phyloP scores from a whole-genome alignment of 2,888 invertebrate species.

The Euplexia lucipara region DNA sequence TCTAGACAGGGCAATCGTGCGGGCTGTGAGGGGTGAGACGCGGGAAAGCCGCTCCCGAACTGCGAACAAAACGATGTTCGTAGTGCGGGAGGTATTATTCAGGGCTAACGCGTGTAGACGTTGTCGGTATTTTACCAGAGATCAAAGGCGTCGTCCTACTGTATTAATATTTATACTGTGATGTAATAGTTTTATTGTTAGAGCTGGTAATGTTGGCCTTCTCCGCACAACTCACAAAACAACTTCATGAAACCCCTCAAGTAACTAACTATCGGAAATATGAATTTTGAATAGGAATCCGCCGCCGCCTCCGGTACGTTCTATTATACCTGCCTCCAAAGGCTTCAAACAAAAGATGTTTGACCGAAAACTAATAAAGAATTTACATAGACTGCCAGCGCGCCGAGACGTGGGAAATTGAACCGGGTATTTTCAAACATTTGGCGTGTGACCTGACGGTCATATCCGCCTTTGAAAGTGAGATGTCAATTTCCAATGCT shows the following conservation, averaged over 20 bases:
- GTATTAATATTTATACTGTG: no score
- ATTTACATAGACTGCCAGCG: slow-evolving; percentile 1
- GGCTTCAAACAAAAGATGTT: slow-evolving; percentile 26
- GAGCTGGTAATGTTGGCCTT: not conserved
- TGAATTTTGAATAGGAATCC: not conserved
- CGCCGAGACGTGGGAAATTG: slow-evolving; percentile 8
- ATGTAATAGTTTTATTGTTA: not conserved
- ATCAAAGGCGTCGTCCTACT: no score
- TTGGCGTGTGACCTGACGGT: slow-evolving; percentile 27
- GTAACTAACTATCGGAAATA: not conserved
- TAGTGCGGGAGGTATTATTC: no score
- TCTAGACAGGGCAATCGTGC: no score
- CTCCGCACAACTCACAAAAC: not conserved
- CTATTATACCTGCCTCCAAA: not conserved
- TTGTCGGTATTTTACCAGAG: no score
- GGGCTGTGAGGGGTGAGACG: no score
- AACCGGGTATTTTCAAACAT: slow-evolving; percentile 16
- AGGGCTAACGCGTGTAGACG: no score
- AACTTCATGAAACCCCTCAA: not conserved
- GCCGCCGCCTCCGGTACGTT: not conserved
- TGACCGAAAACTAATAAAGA: slow-evolving; percentile 14
- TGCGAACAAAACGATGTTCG: no score
- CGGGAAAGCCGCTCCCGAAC: no score
- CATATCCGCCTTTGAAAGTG: slow-evolving; percentile 43
- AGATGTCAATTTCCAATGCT: slow-evolving; percentile 26